Percentiles rank a stretch among this genome's conserved stretches.
phyloP scores from a whole-genome alignment of 2,113 vertebrate genomes.

The Oreochromis aureus region DNA sequence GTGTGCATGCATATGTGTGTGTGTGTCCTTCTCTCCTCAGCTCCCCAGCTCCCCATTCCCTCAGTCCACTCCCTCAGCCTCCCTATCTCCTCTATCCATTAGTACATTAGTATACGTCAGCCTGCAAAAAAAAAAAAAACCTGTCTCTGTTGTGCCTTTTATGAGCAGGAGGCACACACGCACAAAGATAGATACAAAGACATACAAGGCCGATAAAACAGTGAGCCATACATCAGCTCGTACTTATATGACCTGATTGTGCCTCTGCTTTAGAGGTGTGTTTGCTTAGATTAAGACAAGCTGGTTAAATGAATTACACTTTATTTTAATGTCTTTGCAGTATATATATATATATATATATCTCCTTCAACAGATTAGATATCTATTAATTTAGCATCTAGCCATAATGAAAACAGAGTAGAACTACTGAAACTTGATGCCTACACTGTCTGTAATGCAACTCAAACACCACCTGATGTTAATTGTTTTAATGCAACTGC shows the following conservation, averaged over 20 bases:
- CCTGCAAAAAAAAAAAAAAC: background rate
- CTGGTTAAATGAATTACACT: background rate
- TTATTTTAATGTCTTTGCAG: background rate
- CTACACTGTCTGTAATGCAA: background rate
- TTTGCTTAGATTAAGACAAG: background rate
- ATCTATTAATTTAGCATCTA: background rate
- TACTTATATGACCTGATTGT: background rate
- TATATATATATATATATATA: background rate
- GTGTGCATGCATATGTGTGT: background rate
- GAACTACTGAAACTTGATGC: background rate
- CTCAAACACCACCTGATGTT: background rate
- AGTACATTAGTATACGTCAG: conserved; percentile 44
- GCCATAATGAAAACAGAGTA: background rate
- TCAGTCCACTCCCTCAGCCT: conserved; percentile 9
- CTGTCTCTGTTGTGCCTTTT: conserved; percentile 7
- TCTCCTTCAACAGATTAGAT: background rate
- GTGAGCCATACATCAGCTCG: background rate
- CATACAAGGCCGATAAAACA: background rate
- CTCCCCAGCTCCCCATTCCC: background rate
- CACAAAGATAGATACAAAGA: background rate
- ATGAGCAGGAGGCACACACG: background rate
- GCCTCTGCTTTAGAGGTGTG: background rate
- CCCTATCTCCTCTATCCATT: conserved; percentile 31
- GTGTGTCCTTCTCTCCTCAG: background rate
- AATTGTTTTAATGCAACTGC: background rate